These are phyloP conservation scores for Rissa tridactyla DNA, from an alignment of 2,113 vertebrate species.

Conservation along the genomic window DNA sequence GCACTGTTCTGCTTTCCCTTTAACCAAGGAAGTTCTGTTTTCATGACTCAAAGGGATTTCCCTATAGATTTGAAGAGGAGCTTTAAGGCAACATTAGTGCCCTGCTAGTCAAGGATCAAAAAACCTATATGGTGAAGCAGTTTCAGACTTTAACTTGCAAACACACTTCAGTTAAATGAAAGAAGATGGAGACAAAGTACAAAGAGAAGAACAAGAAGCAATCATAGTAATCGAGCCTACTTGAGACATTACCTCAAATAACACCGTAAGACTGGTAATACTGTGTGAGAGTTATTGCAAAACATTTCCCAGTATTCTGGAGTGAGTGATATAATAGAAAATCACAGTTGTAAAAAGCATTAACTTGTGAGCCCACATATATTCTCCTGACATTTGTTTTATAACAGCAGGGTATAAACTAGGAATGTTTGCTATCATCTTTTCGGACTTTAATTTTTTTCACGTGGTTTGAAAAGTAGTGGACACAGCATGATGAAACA, in stretches of 20 bases:
- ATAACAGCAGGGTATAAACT: neutral
- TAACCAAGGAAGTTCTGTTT: neutral
- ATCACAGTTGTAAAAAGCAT: neutral
- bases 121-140: neutral
- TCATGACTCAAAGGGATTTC: neutral
- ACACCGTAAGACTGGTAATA: neutral
- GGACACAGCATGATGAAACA: neutral
- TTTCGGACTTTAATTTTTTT: neutral
- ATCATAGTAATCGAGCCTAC: neutral
- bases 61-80: neutral
- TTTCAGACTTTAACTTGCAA: neutral
- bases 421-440: neutral
- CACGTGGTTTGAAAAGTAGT: neutral
- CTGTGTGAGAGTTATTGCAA: neutral
- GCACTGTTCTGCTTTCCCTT: neutral
- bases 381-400: neutral
- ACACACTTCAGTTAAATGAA: neutral
- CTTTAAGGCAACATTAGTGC: neutral
- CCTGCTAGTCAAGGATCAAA: neutral
- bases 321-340: neutral
- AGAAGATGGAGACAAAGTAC: neutral
- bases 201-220: neutral
- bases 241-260: neutral
- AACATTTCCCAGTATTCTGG: neutral
- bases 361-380: neutral